Evolutionary conservation across 1,140 invertebrate genomes (phyloP), one percentile per base, ranked within the genome.

Genomic region (Trichoplusia ni): DNA sequence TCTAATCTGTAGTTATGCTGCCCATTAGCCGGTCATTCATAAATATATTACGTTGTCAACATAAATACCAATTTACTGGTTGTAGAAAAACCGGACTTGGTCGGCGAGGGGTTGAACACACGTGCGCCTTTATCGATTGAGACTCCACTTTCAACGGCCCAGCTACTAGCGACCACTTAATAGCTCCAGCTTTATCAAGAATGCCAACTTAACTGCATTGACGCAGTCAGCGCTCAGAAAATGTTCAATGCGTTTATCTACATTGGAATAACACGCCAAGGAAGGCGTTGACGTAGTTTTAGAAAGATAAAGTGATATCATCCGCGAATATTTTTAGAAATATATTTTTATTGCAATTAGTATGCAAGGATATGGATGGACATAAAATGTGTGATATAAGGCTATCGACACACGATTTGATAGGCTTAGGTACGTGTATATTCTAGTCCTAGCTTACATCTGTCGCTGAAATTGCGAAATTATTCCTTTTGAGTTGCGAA

Each of bases 391-490:
- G 25, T 49, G 46, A 49, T 14, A n/a, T n/a, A n/a, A n/a, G n/a
- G n/a, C n/a, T n/a, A n/a, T n/a, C n/a, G n/a, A n/a, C n/a, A n/a
- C n/a, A n/a, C n/a, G n/a, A n/a, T n/a, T n/a, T n/a, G n/a, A n/a
- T n/a, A n/a, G n/a, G n/a, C n/a, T n/a, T n/a, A n/a, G n/a, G n/a
- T n/a, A n/a, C n/a, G n/a, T n/a, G n/a, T n/a, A n/a, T n/a, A n/a
- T n/a, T n/a, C n/a, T n/a, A n/a, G n/a, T n/a, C n/a, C n/a, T n/a
- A n/a, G n/a, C n/a, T n/a, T n/a, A n/a, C n/a, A n/a, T 40, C 18
- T 27, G 35, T 56, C 35, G 27, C 33, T 29, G 35, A 35, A 56
- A 40, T 56, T 56, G 33, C 35, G 40, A 56, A 56, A 37, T 56
- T 25, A 13, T n/a, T n/a, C n/a, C n/a, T n/a, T n/a, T n/a, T n/a